Base-by-base conservation (phyloP, 1,140 invertebrate genomes). In the Lucilia sericata region DNA sequence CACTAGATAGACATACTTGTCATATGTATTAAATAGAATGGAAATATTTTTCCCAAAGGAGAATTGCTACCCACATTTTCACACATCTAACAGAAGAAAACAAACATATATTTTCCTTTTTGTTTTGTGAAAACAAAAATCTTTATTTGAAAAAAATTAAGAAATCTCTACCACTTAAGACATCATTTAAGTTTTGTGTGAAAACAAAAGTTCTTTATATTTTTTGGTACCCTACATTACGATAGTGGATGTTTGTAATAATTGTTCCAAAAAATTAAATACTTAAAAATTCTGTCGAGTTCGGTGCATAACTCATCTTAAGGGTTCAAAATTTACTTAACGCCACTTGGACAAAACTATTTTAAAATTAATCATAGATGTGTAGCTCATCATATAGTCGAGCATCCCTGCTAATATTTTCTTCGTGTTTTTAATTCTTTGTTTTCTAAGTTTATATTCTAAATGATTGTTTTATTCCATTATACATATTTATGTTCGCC, bases 131-230 rank as follows among this genome's bases (percentile, higher is more conserved):
- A 55, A 55, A 55, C 8, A 55, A 55, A 55, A 55, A 55, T 55
- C 9, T 49, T 49, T 55, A 12, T 55, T 55, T 70, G 8, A 19
- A 70, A 21, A 70, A 30, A 30, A 30, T 1, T n/a, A 70, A 70
- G n/a, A 9, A 19, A 70, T 70, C 21, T 70, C 21, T 70, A 70
- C 65, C 65, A 70, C 65, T 70, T 70, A 70, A 70, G 65, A 70
- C 65, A 70, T 70, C 65, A 70, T n/a, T 70, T 7, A 21, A 70
- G 60, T 70, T 70, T 21, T 70, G 65, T 70, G 21, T 0, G 65
- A 70, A 70, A 70, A 70, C 65, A 21, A 70, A 70, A 70, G n/a
- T 70, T 70, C 9, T 70, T 70, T 70, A 10, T 21, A 2, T 25
- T 70, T 25, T 25, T 21, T 70, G 1, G 3, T 30, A 30, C 25